These are phyloP conservation scores for Drosophila albomicans DNA, from an alignment of 1,140 invertebrate species.

Conservation along the genomic window DNA sequence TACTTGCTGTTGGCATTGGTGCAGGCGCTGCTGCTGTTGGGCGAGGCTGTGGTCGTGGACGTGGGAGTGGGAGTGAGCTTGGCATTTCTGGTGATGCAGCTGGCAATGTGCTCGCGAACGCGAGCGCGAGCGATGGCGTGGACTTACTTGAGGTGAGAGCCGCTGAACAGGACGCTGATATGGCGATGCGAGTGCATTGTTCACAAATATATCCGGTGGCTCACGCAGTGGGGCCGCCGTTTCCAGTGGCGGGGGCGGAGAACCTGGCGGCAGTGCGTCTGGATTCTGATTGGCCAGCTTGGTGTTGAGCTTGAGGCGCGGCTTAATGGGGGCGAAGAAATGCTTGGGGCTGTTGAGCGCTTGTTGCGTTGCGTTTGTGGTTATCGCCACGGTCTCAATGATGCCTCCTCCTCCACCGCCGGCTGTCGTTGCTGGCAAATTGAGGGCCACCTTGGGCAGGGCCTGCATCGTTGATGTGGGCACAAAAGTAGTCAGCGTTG, in stretches of 20 bases:
- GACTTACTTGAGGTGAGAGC: conserved; percentile 81
- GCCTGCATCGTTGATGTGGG: conserved; percentile 65
- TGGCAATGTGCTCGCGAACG: conserved; percentile 66
- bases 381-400: conserved; percentile 79
- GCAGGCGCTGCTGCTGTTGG: conserved; percentile 39
- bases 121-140: conserved; percentile 61
- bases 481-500: conserved; percentile 63
- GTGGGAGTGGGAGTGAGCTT: conserved; percentile 1
- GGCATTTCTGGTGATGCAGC: conserved; percentile 36
- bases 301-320: conserved; percentile 79
- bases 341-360: conserved; percentile 79
- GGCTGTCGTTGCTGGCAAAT: conserved; percentile 38
- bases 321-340: conserved; percentile 82
- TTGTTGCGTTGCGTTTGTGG: conserved; percentile 71
- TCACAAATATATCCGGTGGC: conserved; percentile 79
- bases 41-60: conserved; percentile 1
- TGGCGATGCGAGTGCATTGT: conserved; percentile 77
- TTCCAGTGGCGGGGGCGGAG: conserved; percentile 58
- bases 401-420: conserved; percentile 8
- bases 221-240: conserved; percentile 46
- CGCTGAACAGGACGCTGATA: conserved; percentile 63
- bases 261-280: conserved; percentile 59
- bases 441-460: conserved; percentile 66
- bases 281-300: conserved; percentile 68
- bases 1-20: conserved; percentile 35